Conservation (phyloP, 2,113 vertebrate genomes). For the Chrysochloris asiatica region DNA sequence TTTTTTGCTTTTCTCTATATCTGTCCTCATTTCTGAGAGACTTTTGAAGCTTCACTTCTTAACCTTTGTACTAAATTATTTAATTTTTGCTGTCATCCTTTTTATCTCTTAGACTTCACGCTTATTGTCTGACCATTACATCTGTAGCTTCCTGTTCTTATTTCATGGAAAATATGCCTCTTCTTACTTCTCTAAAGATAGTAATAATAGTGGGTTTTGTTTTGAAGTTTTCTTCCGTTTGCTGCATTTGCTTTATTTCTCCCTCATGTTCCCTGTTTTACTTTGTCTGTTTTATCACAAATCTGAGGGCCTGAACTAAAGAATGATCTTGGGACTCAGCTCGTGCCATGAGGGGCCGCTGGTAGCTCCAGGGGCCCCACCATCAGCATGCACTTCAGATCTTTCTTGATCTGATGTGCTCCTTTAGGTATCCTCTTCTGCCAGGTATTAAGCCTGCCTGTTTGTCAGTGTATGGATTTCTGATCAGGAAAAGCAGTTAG, state of each 20-base stretch:
- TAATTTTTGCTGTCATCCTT: neutral
- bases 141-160: neutral
- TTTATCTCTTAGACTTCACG: neutral
- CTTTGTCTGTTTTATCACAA: neutral
- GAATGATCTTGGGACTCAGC: neutral
- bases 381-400: neutral
- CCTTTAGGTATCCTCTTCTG: neutral
- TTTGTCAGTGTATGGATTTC: neutral
- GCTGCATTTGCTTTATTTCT: neutral
- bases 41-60: neutral
- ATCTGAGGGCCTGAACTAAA: neutral
- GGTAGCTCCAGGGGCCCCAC: neutral
- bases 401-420: neutral
- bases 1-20: neutral
- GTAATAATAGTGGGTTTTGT: neutral
- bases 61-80: neutral
- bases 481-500: no score
- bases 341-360: neutral
- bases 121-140: neutral
- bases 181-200: neutral
- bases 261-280: neutral
- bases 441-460: neutral
- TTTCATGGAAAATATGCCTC: neutral
- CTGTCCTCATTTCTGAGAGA: neutral
- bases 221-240: neutral